phyloP scores from a whole-genome alignment of 2,113 vertebrate genomes.

The Cyanoramphus novaezelandiae region DNA sequence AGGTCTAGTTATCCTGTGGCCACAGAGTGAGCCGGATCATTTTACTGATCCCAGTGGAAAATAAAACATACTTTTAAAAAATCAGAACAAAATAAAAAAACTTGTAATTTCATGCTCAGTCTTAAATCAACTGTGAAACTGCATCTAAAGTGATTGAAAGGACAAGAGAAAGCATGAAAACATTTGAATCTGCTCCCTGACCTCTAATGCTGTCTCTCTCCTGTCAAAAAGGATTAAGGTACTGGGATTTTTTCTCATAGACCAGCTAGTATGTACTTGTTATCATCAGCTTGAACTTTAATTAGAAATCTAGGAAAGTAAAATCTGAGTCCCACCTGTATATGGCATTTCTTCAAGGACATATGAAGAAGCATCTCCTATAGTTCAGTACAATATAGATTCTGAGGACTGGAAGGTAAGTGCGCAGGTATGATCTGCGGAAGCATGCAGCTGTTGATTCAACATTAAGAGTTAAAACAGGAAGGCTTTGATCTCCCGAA shows the following conservation, averaged over 20 bases:
- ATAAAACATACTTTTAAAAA: neutral
- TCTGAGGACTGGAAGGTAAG: neutral
- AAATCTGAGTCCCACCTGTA: neutral
- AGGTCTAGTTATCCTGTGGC: neutral
- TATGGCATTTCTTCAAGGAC: neutral
- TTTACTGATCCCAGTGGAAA: neutral
- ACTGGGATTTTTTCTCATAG: neutral
- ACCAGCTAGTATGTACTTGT: neutral
- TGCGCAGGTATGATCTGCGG: neutral
- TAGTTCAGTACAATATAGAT: neutral
- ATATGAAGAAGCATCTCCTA: neutral
- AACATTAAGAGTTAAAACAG: neutral
- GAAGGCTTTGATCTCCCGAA: neutral
- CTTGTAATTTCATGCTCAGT: neutral
- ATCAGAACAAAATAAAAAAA: neutral
- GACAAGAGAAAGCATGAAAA: neutral
- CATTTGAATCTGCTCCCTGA: neutral
- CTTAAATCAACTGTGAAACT: neutral
- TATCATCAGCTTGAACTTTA: neutral
- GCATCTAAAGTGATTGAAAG: neutral
- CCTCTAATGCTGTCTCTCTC: neutral
- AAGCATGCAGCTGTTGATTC: neutral
- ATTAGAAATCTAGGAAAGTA: neutral
- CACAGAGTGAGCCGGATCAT: neutral
- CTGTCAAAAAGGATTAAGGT: neutral